Conservation (phyloP, 1,140 invertebrate genomes). For the Drosophila sucinea region DNA sequence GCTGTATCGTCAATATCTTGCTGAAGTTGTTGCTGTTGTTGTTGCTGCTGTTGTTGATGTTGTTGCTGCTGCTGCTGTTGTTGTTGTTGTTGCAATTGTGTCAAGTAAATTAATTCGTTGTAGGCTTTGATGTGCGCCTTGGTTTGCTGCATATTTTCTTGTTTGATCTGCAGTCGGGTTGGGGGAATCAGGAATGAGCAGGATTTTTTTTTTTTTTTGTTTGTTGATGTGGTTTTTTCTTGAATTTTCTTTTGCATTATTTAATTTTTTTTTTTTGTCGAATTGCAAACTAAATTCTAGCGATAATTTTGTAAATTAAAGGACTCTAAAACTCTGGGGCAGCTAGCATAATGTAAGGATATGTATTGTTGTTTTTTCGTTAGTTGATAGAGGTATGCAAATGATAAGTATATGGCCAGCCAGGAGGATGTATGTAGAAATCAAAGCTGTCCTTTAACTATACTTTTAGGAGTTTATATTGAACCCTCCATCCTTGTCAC, state of each 20-base stretch:
- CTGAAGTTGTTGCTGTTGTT: constrained; percentile 59
- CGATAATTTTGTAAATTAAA: constrained; percentile 1
- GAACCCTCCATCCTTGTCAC: too few species aligned
- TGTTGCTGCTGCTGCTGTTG: constrained; percentile 52
- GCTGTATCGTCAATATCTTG: constrained; percentile 53
- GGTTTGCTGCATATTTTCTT: constrained; percentile 72
- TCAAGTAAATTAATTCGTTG: constrained; percentile 80
- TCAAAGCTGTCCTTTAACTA: not conserved
- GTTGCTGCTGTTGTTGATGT: constrained; percentile 60
- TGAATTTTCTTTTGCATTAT: not conserved
- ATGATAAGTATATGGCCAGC: constrained; percentile 16
- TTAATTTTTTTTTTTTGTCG: not conserved
- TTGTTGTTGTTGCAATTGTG: constrained; percentile 77
- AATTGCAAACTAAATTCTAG: constrained; percentile 4
- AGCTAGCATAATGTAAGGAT: constrained; percentile 14
- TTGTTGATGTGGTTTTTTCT: constrained; percentile 36
- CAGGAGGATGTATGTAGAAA: not conserved
- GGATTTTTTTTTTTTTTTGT: constrained; percentile 34
- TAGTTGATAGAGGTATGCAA: constrained; percentile 46
- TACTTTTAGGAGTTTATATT: too few species aligned
- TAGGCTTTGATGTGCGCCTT: constrained; percentile 77
- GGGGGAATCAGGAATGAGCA: constrained; percentile 63
- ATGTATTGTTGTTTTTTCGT: constrained; percentile 6
- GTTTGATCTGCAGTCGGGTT: constrained; percentile 75
- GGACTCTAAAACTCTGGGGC: constrained; percentile 33